These are phyloP conservation scores for Epinephelus lanceolatus DNA, from an alignment of 2,113 vertebrate genomes.

Conservation along the genomic window DNA sequence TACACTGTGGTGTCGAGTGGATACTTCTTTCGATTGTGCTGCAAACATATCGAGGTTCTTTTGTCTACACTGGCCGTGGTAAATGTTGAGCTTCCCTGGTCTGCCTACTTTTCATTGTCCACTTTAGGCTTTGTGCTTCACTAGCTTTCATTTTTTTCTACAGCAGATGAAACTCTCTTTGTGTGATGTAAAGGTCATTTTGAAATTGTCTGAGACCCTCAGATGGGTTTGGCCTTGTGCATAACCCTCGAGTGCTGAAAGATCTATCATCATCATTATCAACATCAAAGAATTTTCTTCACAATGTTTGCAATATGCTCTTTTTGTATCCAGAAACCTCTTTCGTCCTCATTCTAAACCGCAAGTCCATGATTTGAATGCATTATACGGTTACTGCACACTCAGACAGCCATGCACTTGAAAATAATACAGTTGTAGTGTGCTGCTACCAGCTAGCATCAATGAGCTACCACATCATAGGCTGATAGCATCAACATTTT, in stretches of 20 bases:
- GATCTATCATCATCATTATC: constrained; percentile 40
- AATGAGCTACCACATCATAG: background rate
- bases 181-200: constrained; percentile 56
- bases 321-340: constrained; percentile 25
- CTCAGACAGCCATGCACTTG: background rate
- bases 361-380: background rate
- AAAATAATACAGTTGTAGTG: background rate
- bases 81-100: constrained; percentile 4
- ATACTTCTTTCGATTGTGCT: background rate
- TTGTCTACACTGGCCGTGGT: background rate
- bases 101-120: constrained; percentile 28
- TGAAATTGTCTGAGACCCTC: constrained; percentile 33
- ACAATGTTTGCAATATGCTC: constrained; percentile 25
- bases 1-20: background rate
- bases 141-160: background rate
- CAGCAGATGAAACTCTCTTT: constrained; percentile 38
- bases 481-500: background rate
- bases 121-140: constrained; percentile 16
- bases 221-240: constrained; percentile 50
- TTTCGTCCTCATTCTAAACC: constrained; percentile 1
- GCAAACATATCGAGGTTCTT: background rate
- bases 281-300: constrained; percentile 38
- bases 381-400: background rate
- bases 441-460: background rate
- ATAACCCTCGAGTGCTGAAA: constrained; percentile 44